Conservation (phyloP, 1,140 invertebrate species). For the Meteorus sp. region DNA sequence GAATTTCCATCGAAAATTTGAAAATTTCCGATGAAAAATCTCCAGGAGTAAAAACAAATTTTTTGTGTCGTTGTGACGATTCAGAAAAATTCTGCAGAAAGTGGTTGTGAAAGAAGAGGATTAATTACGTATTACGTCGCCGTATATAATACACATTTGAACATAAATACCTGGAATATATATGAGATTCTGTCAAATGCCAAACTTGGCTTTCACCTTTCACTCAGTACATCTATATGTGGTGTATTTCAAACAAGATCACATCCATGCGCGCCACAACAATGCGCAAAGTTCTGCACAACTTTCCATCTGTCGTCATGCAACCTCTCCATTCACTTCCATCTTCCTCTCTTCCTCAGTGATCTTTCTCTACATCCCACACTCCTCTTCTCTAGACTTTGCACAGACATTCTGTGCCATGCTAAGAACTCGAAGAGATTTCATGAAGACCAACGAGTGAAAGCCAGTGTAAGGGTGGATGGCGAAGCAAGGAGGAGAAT, state of each 20-base stretch:
- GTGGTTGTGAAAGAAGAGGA: too few species aligned
- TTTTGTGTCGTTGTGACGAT: too few species aligned
- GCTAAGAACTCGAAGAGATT: not conserved
- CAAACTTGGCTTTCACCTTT: constrained; percentile 3
- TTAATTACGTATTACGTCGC: too few species aligned
- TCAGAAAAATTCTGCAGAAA: too few species aligned
- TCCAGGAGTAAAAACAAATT: too few species aligned
- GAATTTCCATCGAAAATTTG: too few species aligned
- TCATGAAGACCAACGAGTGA: too few species aligned
- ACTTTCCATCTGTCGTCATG: constrained; percentile 1
- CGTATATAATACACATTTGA: too few species aligned
- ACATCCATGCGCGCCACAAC: constrained; percentile 38
- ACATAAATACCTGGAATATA: too few species aligned
- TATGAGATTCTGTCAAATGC: not conserved
- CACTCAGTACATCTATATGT: not conserved
- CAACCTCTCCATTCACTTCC: not conserved
- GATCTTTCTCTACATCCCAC: not conserved
- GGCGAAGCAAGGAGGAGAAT: not conserved
- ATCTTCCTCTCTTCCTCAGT: not conserved
- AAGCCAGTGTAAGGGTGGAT: too few species aligned
- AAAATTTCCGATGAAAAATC: too few species aligned
- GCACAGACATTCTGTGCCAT: not conserved
- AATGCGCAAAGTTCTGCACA: constrained; percentile 7
- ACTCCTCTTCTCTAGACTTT: not conserved
- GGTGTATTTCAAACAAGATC: constrained; percentile 37